phyloP scores from a whole-genome alignment of 1,140 invertebrate species.

The Leguminivora glycinivorella region DNA sequence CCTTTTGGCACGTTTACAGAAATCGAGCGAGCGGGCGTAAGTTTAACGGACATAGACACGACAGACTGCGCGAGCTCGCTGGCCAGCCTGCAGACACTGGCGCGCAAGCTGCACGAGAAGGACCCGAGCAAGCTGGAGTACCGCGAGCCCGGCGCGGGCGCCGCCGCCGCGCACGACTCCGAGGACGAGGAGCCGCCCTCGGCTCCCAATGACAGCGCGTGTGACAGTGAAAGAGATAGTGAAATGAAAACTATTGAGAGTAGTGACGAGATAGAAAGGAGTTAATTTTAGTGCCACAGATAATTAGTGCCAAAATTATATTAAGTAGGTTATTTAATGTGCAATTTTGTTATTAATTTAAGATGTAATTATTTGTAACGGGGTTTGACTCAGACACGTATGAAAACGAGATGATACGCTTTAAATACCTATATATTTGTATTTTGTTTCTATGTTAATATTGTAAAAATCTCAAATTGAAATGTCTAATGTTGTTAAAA shows the following conservation, averaged over 20 bases:
- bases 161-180: slow-evolving; percentile 63
- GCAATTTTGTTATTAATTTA: slow-evolving; percentile 78
- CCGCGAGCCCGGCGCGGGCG: slow-evolving; percentile 71
- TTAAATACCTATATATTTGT: slow-evolving; percentile 70
- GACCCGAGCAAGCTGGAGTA: slow-evolving; percentile 87
- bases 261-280: slow-evolving; percentile 68
- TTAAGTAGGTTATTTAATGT: slow-evolving; percentile 78
- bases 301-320: slow-evolving; percentile 80
- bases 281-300: slow-evolving; percentile 80
- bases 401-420: slow-evolving; percentile 75
- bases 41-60: slow-evolving; percentile 95
- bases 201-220: slow-evolving; percentile 47
- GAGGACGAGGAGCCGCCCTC: slow-evolving; percentile 65
- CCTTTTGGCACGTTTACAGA: slow-evolving; percentile 98
- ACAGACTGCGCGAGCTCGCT: slow-evolving; percentile 96
- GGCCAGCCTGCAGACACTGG: slow-evolving; percentile 88
- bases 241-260: slow-evolving; percentile 69
- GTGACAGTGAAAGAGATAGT: slow-evolving; percentile 66
- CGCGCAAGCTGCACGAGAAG: slow-evolving; percentile 90
- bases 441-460: slow-evolving; percentile 58
- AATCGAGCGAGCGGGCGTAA: slow-evolving; percentile 93
- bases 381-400: slow-evolving; percentile 62
- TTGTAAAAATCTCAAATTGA: slow-evolving; percentile 63
- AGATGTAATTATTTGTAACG: slow-evolving; percentile 68
- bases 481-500: slow-evolving; percentile 73